Percentiles rank a stretch among this genome's conserved stretches.
Evolutionary conservation across 2,797 vertebrate species (phyloP).

Genomic region (Lagorchestes hirsutus): DNA sequence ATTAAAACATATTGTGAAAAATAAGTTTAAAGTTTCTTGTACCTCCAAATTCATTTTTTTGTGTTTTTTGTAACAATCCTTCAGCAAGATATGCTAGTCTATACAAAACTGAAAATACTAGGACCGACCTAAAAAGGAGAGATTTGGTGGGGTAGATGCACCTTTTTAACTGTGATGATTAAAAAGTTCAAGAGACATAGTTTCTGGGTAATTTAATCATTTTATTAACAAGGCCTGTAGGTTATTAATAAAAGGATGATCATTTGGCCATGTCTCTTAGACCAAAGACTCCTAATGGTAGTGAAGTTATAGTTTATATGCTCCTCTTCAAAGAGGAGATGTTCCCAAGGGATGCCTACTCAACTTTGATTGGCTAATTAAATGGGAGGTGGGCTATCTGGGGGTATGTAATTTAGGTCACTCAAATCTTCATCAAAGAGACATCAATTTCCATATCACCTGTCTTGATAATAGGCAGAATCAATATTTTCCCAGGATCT

Average conservation of each 20-base stretch:
- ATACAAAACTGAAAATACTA: background rate
- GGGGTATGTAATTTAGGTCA: background rate
- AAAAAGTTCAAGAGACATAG: background rate
- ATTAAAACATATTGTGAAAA: constrained; percentile 10
- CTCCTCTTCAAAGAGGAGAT: background rate
- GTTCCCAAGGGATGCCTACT: background rate
- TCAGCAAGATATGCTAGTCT: background rate
- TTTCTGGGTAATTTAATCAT: background rate
- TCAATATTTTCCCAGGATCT: background rate
- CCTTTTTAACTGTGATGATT: background rate
- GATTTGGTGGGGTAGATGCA: background rate
- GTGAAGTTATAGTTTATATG: background rate
- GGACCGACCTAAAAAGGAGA: background rate
- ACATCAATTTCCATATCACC: background rate
- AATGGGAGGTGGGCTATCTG: background rate
- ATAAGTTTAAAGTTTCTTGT: constrained; percentile 1
- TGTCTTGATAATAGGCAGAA: background rate
- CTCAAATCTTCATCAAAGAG: background rate
- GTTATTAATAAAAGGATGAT: background rate
- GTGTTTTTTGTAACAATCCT: background rate
- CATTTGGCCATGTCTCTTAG: background rate
- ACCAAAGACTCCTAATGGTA: background rate
- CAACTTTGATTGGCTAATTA: background rate
- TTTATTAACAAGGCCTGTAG: background rate
- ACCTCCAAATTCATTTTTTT: constrained; percentile 11